Base-by-base conservation (phyloP, 2,888 invertebrate genomes). In the Spisula subtruncata region DNA sequence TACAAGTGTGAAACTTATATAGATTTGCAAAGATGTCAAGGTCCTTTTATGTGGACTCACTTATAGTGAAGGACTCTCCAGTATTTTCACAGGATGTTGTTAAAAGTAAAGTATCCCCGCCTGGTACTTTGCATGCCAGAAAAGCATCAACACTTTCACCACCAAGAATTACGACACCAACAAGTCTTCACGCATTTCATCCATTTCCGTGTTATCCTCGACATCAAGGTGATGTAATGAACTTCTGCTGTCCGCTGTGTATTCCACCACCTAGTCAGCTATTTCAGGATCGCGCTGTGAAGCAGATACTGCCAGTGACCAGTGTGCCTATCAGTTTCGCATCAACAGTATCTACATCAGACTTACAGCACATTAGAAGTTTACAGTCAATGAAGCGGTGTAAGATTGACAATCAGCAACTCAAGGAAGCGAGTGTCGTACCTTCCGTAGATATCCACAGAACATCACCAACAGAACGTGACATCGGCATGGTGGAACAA, bases 21-120 rank as follows among this genome's bases (percentile, higher is more conserved):
- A 41, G 41, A 41, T 41, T 8, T 66, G 8, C 29, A 56, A 92
- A 88, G 82, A 96, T 96, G 96, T 96, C 96, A n/a, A 94, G 96
- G 25, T 96, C 96, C 20, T 96, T 96, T 91, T 95, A 94, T 83
- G 96, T 96, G 81, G 96, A 96, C 92, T 96, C 96, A 8, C 93
- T 96, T 46, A 96, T 96, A 83, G 94, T 96, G 81, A 96, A 95
- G 88, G 94, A 94, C 60, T 88, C 93, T 5, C 71, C 89, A 0
- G n/a, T 83, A 20, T 79, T 83, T 48, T 18, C 87, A 10, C 83
- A 83, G 46, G 79, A 71, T 60, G 83, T 41, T 5, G 32, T 83
- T 16, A 32, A 32, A 60, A 35, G 41, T n/a, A 85, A 80, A 20
- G 56, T 25, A 35, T 20, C 85, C 5, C 54, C 85, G 20, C 14